A percentile compares a stretch with the other conserved stretches of the same genome.
Evolutionary conservation across 2,888 invertebrate species (phyloP).

Genomic region (Pheosia tremula): DNA sequence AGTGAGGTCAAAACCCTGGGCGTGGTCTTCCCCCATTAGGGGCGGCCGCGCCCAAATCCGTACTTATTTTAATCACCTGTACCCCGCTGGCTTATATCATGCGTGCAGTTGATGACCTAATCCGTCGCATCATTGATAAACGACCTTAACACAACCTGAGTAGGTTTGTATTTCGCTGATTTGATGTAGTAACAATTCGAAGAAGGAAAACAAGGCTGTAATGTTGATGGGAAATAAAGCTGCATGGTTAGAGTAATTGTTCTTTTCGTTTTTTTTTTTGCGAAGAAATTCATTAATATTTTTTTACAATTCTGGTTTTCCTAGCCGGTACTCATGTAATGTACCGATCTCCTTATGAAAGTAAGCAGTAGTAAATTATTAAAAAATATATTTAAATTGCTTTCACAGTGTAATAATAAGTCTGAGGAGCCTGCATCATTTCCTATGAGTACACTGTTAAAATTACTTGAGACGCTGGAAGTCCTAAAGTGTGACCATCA

Average conservation of each 20-base stretch:
- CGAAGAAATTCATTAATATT: constrained; percentile 26
- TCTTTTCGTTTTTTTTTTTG: constrained; percentile 46
- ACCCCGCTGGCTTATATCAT: constrained; percentile 73
- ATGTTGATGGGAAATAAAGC: constrained; percentile 53
- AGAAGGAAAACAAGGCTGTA: constrained; percentile 52
- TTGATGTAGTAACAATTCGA: constrained; percentile 26
- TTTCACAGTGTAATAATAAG: too few relatives aligned
- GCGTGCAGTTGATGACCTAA: constrained; percentile 63
- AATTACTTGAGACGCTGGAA: too few relatives aligned
- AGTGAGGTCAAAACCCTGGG: constrained; percentile 46
- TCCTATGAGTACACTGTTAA: too few relatives aligned
- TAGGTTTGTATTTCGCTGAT: constrained; percentile 40
- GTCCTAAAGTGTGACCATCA: too few relatives aligned
- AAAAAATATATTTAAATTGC: too few relatives aligned
- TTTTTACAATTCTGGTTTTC: neutral
- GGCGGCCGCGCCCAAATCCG: constrained; percentile 74
- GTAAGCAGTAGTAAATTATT: too few relatives aligned
- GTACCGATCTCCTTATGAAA: too few relatives aligned
- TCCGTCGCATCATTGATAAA: constrained; percentile 34
- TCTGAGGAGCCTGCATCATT: too few relatives aligned
- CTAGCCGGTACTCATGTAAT: too few relatives aligned
- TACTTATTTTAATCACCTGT: constrained; percentile 80
- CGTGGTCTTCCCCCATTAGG: constrained; percentile 58
- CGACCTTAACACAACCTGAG: constrained; percentile 35
- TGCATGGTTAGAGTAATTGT: constrained; percentile 48